phyloP scores from a whole-genome alignment of 1,140 invertebrate genomes.

The Venustaconcha ellipsiformis region DNA sequence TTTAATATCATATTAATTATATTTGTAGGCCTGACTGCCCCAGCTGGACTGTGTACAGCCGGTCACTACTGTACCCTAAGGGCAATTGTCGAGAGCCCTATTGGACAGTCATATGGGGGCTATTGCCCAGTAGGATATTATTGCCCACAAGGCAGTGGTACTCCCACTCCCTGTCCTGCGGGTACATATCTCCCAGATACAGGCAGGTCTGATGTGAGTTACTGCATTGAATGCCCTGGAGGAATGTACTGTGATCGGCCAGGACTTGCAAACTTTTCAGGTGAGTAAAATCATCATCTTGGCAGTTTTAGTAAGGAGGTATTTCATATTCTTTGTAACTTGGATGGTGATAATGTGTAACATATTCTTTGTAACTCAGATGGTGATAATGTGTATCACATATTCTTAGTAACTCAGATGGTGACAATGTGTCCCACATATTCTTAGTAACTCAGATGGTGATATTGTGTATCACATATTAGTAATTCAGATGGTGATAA shows the following conservation, averaged over 20 bases:
- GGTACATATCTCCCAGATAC: slow-evolving; percentile 59
- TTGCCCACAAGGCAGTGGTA: slow-evolving; percentile 57
- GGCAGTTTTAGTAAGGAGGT: too few relatives aligned
- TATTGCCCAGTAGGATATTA: slow-evolving; percentile 61
- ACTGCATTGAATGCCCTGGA: slow-evolving; percentile 61
- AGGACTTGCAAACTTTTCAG: slow-evolving; percentile 56
- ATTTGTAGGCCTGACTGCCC: slow-evolving; percentile 49
- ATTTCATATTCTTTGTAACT: too few relatives aligned
- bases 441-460: too few relatives aligned
- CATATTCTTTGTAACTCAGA: too few relatives aligned
- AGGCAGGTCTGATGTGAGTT: slow-evolving; percentile 18
- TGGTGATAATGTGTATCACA: too few relatives aligned
- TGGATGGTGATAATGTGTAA: too few relatives aligned
- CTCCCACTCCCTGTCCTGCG: slow-evolving; percentile 53
- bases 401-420: too few relatives aligned
- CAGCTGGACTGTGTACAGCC: slow-evolving; percentile 53
- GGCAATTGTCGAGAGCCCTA: slow-evolving; percentile 51
- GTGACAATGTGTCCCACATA: too few relatives aligned
- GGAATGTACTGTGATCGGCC: slow-evolving; percentile 58
- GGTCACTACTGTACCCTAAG: slow-evolving; percentile 58
- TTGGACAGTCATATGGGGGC: slow-evolving; percentile 54
- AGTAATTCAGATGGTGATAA: too few relatives aligned
- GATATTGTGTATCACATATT: too few relatives aligned
- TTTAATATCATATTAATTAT: slow-evolving; percentile 2
- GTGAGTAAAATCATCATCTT: slow-evolving; percentile 22